Percentiles rank a stretch among this genome's conserved stretches.
phyloP scores from a whole-genome alignment of 2,888 invertebrate genomes.

The Parelbella ahira region DNA sequence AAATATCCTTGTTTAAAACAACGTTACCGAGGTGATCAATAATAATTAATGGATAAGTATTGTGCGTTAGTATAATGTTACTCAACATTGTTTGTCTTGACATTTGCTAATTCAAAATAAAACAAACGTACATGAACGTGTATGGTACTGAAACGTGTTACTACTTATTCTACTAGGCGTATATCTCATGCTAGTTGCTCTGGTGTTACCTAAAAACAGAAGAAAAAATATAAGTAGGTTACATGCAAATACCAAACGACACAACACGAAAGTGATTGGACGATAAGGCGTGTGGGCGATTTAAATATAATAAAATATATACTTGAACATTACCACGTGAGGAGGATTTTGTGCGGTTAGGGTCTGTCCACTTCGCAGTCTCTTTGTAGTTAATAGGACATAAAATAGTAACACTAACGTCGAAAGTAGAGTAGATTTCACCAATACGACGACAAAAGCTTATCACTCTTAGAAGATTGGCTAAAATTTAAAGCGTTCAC shows the following conservation, averaged over 20 bases:
- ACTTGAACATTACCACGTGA: constrained; percentile 16
- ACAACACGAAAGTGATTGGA: constrained; percentile 9
- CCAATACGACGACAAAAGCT: constrained; percentile 47
- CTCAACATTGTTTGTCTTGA: constrained; percentile 12
- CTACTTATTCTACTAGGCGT: constrained; percentile 66
- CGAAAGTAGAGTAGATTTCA: constrained; percentile 23
- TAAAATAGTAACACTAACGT: constrained; percentile 12
- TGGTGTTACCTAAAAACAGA: constrained; percentile 67
- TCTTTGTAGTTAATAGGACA: not conserved
- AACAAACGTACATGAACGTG: constrained; percentile 74
- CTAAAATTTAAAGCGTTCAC: constrained; percentile 29
- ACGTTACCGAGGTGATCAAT: no score
- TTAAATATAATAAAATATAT: constrained; percentile 22
- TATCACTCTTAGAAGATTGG: constrained; percentile 41
- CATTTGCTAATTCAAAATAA: not conserved
- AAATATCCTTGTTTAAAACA: constrained; percentile 5
- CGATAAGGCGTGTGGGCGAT: constrained; percentile 21
- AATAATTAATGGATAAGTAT: no score
- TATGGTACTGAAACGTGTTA: constrained; percentile 54
- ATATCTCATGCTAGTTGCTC: constrained; percentile 66
- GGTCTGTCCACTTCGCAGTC: constrained; percentile 6
- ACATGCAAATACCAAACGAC: constrained; percentile 44
- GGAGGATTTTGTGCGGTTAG: constrained; percentile 1
- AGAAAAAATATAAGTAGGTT: constrained; percentile 41
- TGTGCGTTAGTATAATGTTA: no score